phyloP scores from a whole-genome alignment of 2,797 vertebrate species.

The Astyanax mexicanus region DNA sequence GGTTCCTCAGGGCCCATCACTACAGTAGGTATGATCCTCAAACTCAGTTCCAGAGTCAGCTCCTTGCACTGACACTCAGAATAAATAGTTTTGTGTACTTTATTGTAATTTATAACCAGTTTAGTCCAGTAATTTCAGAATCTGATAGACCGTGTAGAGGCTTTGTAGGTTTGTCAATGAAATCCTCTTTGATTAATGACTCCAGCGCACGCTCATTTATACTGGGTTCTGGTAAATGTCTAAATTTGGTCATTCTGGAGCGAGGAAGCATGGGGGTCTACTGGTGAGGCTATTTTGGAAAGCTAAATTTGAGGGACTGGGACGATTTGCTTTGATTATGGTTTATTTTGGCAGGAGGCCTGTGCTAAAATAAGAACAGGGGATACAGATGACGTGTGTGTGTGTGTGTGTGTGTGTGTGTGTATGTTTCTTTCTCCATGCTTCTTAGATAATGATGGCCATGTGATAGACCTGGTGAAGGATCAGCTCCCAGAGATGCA shows the following conservation, averaged over 20 bases:
- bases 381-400: conserved; percentile 28
- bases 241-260: conserved; percentile 60
- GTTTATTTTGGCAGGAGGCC: conserved; percentile 51
- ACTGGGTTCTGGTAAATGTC: conserved; percentile 7
- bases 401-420: conserved; percentile 26
- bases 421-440: conserved; percentile 3
- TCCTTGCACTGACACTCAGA: conserved; percentile 5
- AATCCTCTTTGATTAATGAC: conserved; percentile 5
- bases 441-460: conserved; percentile 85
- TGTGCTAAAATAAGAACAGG: conserved; percentile 31
- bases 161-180: conserved; percentile 4
- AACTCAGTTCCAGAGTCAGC: neutral
- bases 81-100: neutral
- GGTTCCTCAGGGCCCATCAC: conserved; percentile 81
- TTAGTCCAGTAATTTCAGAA: conserved; percentile 32
- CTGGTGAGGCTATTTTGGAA: conserved; percentile 40
- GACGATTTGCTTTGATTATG: conserved; percentile 53
- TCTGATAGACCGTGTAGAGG: neutral
- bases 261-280: conserved; percentile 41
- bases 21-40: conserved; percentile 87
- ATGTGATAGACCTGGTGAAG: conserved; percentile 92
- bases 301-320: conserved; percentile 50
- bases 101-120: conserved; percentile 1
- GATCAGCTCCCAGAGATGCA: conserved; percentile 89
- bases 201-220: neutral